Percentiles rank a stretch among this genome's conserved stretches.
phyloP scores from a whole-genome alignment of 2,797 vertebrate species.

The Mormyrops boulengeri region DNA sequence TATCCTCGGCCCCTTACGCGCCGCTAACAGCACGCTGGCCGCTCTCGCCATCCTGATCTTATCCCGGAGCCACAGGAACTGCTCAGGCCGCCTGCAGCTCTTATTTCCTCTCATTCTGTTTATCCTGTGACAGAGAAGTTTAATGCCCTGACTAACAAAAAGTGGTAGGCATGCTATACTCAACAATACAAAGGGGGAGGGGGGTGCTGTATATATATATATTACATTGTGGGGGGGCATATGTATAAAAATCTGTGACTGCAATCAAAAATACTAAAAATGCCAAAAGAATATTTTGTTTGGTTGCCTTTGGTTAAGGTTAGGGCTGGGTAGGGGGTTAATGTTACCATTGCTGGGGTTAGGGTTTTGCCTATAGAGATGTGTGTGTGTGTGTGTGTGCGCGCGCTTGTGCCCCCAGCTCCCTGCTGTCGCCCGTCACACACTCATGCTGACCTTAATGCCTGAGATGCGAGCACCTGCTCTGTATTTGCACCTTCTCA shows the following conservation, averaged over 20 bases:
- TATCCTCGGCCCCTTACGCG: not conserved
- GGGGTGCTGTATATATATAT: not conserved
- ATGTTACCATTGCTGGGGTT: not conserved
- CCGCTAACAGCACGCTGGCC: not conserved
- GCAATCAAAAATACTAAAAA: not conserved
- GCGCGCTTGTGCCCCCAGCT: not conserved
- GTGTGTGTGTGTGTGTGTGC: not conserved
- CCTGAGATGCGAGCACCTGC: constrained; percentile 27
- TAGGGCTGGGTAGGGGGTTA: not conserved
- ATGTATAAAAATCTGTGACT: not conserved
- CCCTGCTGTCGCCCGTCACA: not conserved
- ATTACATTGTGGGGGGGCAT: not conserved
- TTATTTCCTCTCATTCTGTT: not conserved
- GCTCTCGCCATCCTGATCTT: not conserved
- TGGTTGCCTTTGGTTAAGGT: not conserved
- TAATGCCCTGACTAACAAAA: not conserved
- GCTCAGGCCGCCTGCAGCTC: not conserved
- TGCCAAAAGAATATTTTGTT: not conserved
- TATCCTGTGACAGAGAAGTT: not conserved
- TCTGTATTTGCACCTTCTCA: constrained; percentile 31
- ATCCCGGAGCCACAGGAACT: not conserved
- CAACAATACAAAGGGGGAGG: not conserved
- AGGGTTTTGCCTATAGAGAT: not conserved
- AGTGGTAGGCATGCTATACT: not conserved
- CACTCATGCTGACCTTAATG: constrained; percentile 32